phyloP scores from a whole-genome alignment of 2,888 invertebrate species.

The Hoplodrina ambigua region DNA sequence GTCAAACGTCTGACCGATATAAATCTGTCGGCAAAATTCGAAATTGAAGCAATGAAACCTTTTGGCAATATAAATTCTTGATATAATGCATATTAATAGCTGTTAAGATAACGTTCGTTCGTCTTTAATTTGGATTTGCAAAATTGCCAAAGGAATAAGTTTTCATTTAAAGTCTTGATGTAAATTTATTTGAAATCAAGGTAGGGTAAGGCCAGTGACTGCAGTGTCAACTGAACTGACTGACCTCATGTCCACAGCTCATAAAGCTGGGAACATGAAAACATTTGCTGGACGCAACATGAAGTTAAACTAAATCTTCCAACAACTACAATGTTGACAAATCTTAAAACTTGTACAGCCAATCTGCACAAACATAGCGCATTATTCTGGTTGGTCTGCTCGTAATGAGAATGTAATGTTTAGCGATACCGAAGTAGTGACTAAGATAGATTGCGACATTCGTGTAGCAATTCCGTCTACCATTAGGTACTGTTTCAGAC shows the following conservation, averaged over 20 bases:
- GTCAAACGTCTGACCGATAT: slow-evolving; percentile 47
- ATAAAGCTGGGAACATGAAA: not conserved
- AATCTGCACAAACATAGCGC: slow-evolving; percentile 27
- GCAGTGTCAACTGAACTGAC: not conserved
- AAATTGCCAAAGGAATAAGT: slow-evolving; percentile 6
- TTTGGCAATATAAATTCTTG: slow-evolving; percentile 36
- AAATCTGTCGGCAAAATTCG: slow-evolving; percentile 47
- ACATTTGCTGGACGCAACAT: not conserved
- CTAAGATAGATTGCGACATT: slow-evolving; percentile 43
- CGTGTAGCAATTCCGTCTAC: slow-evolving; percentile 21
- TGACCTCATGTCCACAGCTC: not conserved
- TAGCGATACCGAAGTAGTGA: slow-evolving; percentile 39
- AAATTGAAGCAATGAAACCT: slow-evolving; percentile 49
- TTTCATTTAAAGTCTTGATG: not conserved
- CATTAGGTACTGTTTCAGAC: slow-evolving; percentile 27
- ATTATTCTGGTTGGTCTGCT: slow-evolving; percentile 22
- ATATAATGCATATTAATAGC: slow-evolving; percentile 36
- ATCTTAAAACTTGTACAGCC: slow-evolving; percentile 12
- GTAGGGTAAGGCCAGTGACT: not conserved
- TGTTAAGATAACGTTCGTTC: slow-evolving; percentile 9
- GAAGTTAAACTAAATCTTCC: slow-evolving; percentile 5
- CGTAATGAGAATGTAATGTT: slow-evolving; percentile 46
- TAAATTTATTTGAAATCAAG: not conserved
- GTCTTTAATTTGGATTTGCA: slow-evolving; percentile 12
- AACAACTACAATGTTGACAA: slow-evolving; percentile 7